These are phyloP conservation scores for Peromyscus californicus DNA, from an alignment of 2,113 vertebrate genomes.

Conservation along the genomic window DNA sequence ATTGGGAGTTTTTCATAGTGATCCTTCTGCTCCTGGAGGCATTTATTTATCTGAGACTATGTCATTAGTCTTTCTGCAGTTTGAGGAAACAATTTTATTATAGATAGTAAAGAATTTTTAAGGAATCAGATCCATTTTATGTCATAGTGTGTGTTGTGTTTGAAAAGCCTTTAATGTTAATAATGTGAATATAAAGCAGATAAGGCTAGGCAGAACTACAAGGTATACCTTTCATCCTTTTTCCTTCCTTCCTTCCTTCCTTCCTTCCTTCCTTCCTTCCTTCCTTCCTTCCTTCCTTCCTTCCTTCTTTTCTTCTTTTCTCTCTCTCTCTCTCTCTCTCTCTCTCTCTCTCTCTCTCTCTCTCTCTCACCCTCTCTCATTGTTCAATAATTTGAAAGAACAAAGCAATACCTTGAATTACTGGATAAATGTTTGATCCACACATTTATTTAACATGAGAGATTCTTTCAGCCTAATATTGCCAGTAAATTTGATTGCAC, in stretches of 20 bases:
- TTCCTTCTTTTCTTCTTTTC: too few species aligned
- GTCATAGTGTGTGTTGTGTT: neutral
- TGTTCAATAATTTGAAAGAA: constrained; percentile 9
- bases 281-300: neutral
- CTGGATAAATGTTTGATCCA: constrained; percentile 54
- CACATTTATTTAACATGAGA: constrained; percentile 71
- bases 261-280: neutral
- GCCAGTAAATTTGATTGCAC: constrained; percentile 62
- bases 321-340: too few species aligned
- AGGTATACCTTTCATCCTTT: neutral
- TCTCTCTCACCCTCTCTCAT: neutral
- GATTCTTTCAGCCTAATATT: constrained; percentile 69
- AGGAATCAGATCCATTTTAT: neutral
- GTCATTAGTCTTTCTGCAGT: constrained; percentile 13
- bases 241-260: neutral
- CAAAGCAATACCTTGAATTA: neutral
- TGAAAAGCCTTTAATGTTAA: constrained; percentile 53
- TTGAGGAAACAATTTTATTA: neutral
- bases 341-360: too few species aligned
- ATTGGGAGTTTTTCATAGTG: neutral
- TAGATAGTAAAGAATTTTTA: neutral
- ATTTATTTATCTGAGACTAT: constrained; percentile 22
- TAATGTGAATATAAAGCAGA: constrained; percentile 49
- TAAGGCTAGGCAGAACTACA: neutral
- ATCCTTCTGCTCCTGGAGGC: neutral